Base-by-base conservation (phyloP, 1,140 invertebrate genomes). In the Harlomillsia oculata region DNA sequence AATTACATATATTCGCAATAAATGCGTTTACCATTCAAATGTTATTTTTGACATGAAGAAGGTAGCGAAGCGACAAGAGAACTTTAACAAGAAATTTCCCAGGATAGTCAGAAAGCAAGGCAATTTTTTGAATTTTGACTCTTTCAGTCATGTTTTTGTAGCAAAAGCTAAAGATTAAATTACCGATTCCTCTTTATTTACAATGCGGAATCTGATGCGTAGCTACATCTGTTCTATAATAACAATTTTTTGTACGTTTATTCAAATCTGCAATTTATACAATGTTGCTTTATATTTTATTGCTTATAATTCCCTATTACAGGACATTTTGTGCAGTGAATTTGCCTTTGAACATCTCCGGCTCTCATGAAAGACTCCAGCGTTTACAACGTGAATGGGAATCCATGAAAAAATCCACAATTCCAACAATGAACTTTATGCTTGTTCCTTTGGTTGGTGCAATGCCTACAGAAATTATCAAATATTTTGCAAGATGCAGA, bases 381-480 rank as follows among this genome's bases (percentile, higher is more conserved):
- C 48, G 32, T 23, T 36, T 49, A 2, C 43, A 59, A 23, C 34
- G 36, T 13, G 49, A 44, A 41, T 39, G 44, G 13, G 18, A n/a
- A 2, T 23, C 39, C 2, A n/a, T 59, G 26, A 59, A 59, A 41
- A 41, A 48, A 21, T 53, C 49, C 0, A 26, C 56, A 29, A 44
- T 51, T 0, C 50, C 56, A 13, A 25, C 21, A 13, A 20, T 48
- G 14, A 34, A 37, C 14, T 59, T 53, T 48, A 18, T 32, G 8
- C 28, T 37, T 41, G 32, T 53, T n/a, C 56, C 56, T 25, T 26
- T 53, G 16, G 29, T 53, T 4, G 50, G 56, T n/a, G 51, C 8
- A 18, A 18, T 53, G n/a, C 18, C 37, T n/a, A 21, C 11, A 26
- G 18, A 34, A 13, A 21, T 53, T 13, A 58, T 56, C 30, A 53